Evolutionary conservation across 2,113 vertebrate genomes (phyloP).

Genomic region (Carassius carassius): DNA sequence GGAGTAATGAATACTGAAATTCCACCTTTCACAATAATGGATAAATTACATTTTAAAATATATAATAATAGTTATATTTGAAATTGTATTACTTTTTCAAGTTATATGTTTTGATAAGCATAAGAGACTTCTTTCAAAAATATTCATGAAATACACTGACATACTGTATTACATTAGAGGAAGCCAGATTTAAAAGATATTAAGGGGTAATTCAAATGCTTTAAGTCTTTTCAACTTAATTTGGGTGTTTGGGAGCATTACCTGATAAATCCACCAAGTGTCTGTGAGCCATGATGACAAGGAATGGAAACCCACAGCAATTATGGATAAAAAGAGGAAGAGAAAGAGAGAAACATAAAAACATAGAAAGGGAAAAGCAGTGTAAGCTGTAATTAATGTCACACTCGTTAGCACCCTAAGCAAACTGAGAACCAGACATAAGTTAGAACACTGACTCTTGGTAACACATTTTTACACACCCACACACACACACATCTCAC

Average conservation of each 20-base stretch:
- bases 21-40: neutral
- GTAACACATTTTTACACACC: conserved; percentile 22
- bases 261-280: conserved; percentile 8
- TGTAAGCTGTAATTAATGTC: conserved; percentile 79
- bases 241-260: neutral
- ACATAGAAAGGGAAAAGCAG: conserved; percentile 1
- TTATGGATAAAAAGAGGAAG: conserved; percentile 52
- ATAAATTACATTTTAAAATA: neutral
- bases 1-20: neutral
- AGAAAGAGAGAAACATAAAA: conserved; percentile 11
- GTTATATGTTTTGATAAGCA: neutral
- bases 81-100: no score
- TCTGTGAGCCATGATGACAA: conserved; percentile 24
- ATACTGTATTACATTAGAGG: neutral
- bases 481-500: neutral
- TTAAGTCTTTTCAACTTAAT: neutral
- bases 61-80: no score
- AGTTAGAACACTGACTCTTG: conserved; percentile 1
- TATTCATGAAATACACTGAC: neutral
- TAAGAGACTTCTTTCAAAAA: neutral
- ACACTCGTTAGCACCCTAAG: conserved; percentile 83
- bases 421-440: conserved; percentile 51
- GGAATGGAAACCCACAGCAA: conserved; percentile 44
- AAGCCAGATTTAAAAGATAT: neutral
- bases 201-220: neutral